These are phyloP conservation scores for Cheilosia pagana DNA, from an alignment of 2,888 invertebrate species.

Conservation along the genomic window DNA sequence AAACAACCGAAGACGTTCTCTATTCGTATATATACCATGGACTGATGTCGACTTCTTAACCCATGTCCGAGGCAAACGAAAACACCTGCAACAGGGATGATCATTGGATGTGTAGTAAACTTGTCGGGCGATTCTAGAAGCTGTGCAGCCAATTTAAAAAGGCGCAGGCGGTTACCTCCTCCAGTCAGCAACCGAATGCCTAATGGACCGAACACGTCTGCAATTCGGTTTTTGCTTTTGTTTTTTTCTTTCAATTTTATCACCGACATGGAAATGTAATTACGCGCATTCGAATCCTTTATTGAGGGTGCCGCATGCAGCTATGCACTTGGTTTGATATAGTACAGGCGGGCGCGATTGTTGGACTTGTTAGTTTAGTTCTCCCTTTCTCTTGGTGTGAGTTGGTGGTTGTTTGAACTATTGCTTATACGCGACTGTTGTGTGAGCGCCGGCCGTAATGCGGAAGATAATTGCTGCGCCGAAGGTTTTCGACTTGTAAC, in stretches of 20 bases:
- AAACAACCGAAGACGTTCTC: slow-evolving; percentile 30
- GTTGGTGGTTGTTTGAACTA: not conserved
- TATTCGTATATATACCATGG: slow-evolving; percentile 12
- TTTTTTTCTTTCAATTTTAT: slow-evolving; percentile 57
- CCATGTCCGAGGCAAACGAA: slow-evolving; percentile 45
- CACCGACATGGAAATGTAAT: slow-evolving; percentile 74
- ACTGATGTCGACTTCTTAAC: slow-evolving; percentile 46
- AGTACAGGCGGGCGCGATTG: slow-evolving; percentile 25
- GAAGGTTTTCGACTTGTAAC: slow-evolving; percentile 48
- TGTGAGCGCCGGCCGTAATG: not conserved
- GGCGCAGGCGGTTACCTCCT: slow-evolving; percentile 28
- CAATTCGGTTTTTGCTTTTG: slow-evolving; percentile 52
- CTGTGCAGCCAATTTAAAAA: slow-evolving; percentile 55
- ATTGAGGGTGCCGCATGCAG: slow-evolving; percentile 52
- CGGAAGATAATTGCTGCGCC: slow-evolving; percentile 48
- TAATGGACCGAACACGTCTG: slow-evolving; percentile 70
- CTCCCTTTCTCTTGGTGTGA: not conserved
- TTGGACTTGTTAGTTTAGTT: slow-evolving; percentile 41
- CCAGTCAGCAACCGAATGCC: slow-evolving; percentile 43
- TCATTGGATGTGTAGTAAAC: slow-evolving; percentile 35
- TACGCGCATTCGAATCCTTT: slow-evolving; percentile 72
- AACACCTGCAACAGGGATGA: slow-evolving; percentile 72
- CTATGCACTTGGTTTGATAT: slow-evolving; percentile 1
- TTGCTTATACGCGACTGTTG: not conserved
- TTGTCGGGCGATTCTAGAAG: slow-evolving; percentile 61